Conservation (phyloP, 2,797 vertebrate genomes). For the Ibycter americanus region DNA sequence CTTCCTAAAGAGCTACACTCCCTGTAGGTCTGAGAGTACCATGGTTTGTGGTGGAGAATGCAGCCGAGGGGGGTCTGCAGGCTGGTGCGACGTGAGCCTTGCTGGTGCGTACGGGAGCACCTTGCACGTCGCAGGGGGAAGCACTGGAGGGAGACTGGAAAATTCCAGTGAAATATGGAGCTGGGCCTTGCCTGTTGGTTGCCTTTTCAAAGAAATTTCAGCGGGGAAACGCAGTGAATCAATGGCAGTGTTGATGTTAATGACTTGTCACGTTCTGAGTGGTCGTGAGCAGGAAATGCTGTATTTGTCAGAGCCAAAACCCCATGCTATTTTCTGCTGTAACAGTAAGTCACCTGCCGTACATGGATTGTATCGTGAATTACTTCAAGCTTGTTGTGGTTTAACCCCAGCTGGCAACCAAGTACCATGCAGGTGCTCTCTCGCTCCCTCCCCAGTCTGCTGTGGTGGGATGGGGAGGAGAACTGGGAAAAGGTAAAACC, state of each 20-base stretch:
- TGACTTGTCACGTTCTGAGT: not conserved
- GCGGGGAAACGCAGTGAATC: not conserved
- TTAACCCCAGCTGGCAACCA: no score
- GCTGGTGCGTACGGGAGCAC: accelerated
- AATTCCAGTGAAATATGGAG: not conserved
- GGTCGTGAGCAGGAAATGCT: not conserved
- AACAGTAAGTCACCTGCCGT: not conserved
- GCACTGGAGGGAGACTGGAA: not conserved
- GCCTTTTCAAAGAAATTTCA: not conserved
- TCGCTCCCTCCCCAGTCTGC: no score
- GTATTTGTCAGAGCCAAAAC: not conserved
- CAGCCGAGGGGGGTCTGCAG: not conserved
- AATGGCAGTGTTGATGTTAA: not conserved
- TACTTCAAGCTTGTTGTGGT: not conserved
- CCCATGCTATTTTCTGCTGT: not conserved
- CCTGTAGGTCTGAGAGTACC: not conserved
- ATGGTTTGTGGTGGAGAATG: not conserved
- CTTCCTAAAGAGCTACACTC: not conserved
- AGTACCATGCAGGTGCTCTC: no score
- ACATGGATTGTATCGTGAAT: not conserved
- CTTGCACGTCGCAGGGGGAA: not conserved
- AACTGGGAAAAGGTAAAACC: no score
- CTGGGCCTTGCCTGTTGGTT: not conserved
- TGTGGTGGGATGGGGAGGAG: no score
- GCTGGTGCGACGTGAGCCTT: not conserved